Percentiles rank a stretch among this genome's conserved stretches.
Evolutionary conservation across 2,797 vertebrate species (phyloP).

Genomic region (Hyperoplus immaculatus): DNA sequence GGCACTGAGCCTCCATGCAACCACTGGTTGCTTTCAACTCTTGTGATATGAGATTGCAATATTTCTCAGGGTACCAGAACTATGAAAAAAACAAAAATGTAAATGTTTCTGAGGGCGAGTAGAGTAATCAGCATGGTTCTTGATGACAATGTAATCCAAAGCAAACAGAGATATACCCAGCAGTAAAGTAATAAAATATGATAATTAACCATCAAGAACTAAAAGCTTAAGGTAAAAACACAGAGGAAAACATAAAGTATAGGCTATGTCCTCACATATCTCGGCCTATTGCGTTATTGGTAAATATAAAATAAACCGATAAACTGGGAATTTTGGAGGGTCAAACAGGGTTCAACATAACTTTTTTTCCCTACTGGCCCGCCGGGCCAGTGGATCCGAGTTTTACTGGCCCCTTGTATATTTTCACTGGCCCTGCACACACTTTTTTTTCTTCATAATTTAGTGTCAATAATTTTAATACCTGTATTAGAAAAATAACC

Average conservation of each 20-base stretch:
- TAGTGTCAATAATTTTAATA: too few relatives aligned
- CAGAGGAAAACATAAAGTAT: not conserved
- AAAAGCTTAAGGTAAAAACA: too few relatives aligned
- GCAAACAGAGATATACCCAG: conserved; percentile 16
- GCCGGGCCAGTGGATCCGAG: too few relatives aligned
- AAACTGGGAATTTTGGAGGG: too few relatives aligned
- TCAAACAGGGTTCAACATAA: too few relatives aligned
- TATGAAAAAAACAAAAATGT: not conserved
- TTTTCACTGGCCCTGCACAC: too few relatives aligned
- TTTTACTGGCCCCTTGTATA: too few relatives aligned
- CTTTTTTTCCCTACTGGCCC: too few relatives aligned
- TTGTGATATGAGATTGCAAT: not conserved
- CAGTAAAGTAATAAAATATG: not conserved
- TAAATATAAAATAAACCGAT: too few relatives aligned
- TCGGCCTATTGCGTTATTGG: not conserved
- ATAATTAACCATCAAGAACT: not conserved
- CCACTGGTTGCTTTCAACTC: not conserved
- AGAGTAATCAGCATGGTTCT: not conserved
- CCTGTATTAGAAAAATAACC: too few relatives aligned
- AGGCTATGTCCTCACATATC: not conserved
- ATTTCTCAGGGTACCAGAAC: not conserved
- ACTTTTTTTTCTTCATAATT: too few relatives aligned
- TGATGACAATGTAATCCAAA: conserved; percentile 4
- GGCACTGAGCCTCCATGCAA: not conserved
- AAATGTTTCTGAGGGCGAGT: not conserved